Base-by-base conservation (phyloP, 2,888 invertebrate species). In the Steinernema hermaphroditum region DNA sequence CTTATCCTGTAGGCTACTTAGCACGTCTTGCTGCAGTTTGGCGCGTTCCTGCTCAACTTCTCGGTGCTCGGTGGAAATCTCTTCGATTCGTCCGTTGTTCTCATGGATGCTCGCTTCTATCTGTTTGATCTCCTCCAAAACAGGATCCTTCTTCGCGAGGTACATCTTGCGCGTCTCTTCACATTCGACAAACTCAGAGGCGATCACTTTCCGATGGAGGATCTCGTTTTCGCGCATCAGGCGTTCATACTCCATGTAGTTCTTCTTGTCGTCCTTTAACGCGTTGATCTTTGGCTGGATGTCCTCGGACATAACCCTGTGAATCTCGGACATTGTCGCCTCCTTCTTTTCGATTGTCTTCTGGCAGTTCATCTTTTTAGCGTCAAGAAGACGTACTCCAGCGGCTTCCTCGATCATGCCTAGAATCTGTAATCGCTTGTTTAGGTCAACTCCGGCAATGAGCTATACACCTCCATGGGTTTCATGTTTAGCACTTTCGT, bases 401-500 rank as follows among this genome's bases (percentile, higher is more conserved):
- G 96, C 96, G 8, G 97, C 96, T 89, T 99, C 98, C 89, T 99
- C 98, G 72, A 99, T 92, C 96, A 99, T 96, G 70, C 93, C 92
- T 71, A 96, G 89, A 84, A 96, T 93, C 92, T 93, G 49, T 50
- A n/a, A 78, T 72, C 73, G 69, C 46, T 16, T 37, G 24, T 32
- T 41, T 50, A 32, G 2, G 19, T 62, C 19, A 77, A 73, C 57
- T 71, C 44, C 9, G 44, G 27, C 14, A 37, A n/a, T 44, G 29
- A 34, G 19, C 8, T 4, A 41, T 16, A 86, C 88, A 94, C 94
- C 90, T 98, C 97, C 57, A 91, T 91, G 0, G 98, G 96, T 87
- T 96, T 98, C 97, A 98, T 98, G 87, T 95, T 97, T 32, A 98
- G 89, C 1, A 99, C 97, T 90, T 98, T 97, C 0, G 97, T 97